Percentiles rank a stretch among this genome's conserved stretches.
Evolutionary conservation across 1,140 invertebrate genomes (phyloP).

Genomic region (Megalopta genalis): DNA sequence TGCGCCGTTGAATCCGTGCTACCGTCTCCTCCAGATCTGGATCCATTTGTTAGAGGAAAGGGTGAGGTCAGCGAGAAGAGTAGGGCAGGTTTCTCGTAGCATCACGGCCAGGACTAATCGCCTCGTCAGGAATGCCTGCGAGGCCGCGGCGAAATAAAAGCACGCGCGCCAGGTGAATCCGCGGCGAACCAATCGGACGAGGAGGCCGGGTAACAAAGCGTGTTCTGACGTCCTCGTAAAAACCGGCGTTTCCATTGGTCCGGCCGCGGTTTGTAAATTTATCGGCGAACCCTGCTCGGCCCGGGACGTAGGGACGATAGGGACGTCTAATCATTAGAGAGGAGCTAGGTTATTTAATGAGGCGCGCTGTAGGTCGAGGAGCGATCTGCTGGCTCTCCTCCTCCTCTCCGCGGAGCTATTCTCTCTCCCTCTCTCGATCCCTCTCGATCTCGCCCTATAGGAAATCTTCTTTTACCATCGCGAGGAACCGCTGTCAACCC

Average conservation of each 20-base stretch:
- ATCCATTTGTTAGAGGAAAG: constrained; percentile 27
- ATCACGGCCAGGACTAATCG: constrained; percentile 18
- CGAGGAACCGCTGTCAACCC: constrained; percentile 56
- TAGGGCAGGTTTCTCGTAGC: neutral
- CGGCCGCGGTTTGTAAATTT: constrained; percentile 47
- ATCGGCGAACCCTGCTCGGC: constrained; percentile 26
- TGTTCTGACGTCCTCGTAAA: constrained; percentile 23
- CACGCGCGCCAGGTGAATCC: neutral
- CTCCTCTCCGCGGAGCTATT: neutral
- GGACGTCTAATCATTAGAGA: constrained; percentile 53
- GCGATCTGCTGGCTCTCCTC: neutral
- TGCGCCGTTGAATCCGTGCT: constrained; percentile 28
- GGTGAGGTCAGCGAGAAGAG: neutral
- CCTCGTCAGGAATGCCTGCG: constrained; percentile 20
- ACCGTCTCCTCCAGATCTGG: constrained; percentile 4
- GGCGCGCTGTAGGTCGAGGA: constrained; percentile 50
- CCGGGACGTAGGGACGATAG: too few species aligned
- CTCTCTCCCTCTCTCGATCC: too few species aligned
- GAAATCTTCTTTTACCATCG: constrained; percentile 52
- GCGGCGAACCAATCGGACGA: neutral
- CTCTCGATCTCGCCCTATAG: constrained; percentile 25
- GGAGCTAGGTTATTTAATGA: constrained; percentile 55
- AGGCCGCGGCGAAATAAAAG: neutral
- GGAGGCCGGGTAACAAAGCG: neutral
- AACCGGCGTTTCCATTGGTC: constrained; percentile 21